These are phyloP conservation scores for Callionymus lyra DNA, from an alignment of 2,113 vertebrate genomes.

Conservation along the genomic window DNA sequence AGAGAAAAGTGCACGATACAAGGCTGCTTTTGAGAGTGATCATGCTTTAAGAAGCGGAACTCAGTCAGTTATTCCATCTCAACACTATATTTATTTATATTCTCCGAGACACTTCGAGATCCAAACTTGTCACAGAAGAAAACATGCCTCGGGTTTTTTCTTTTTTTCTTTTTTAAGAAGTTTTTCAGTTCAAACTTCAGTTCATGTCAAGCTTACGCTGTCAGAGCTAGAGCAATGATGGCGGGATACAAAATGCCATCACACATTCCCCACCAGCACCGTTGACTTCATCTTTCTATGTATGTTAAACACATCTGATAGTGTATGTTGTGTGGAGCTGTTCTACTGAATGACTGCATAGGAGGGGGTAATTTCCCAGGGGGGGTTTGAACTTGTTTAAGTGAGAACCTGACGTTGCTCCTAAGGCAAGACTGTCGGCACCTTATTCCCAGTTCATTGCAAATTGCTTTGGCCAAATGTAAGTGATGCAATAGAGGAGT, in stretches of 20 bases:
- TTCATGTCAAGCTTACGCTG: constrained; percentile 5
- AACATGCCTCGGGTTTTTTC: constrained; percentile 47
- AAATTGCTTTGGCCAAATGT: too few relatives aligned
- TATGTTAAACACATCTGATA: neutral
- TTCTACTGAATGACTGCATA: neutral
- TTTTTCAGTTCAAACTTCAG: constrained; percentile 16
- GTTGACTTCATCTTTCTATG: constrained; percentile 7
- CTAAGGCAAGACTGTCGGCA: too few relatives aligned
- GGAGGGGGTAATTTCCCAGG: too few relatives aligned
- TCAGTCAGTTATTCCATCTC: constrained; percentile 33
- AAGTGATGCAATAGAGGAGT: too few relatives aligned
- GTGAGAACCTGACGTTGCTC: too few relatives aligned
- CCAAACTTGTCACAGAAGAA: constrained; percentile 50
- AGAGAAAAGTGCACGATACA: constrained; percentile 33
- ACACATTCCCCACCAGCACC: constrained; percentile 10
- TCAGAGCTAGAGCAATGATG: constrained; percentile 21
- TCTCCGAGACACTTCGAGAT: constrained; percentile 45
- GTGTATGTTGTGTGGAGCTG: constrained; percentile 10
- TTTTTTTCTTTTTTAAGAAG: constrained; percentile 35
- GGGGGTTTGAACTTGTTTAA: too few relatives aligned
- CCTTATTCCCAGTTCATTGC: too few relatives aligned
- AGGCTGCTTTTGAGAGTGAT: constrained; percentile 28
- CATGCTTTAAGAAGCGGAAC: constrained; percentile 54
- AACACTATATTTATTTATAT: constrained; percentile 51
- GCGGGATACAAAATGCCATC: constrained; percentile 20